phyloP scores from a whole-genome alignment of 2,113 vertebrate genomes.

The Percina caprodes region DNA sequence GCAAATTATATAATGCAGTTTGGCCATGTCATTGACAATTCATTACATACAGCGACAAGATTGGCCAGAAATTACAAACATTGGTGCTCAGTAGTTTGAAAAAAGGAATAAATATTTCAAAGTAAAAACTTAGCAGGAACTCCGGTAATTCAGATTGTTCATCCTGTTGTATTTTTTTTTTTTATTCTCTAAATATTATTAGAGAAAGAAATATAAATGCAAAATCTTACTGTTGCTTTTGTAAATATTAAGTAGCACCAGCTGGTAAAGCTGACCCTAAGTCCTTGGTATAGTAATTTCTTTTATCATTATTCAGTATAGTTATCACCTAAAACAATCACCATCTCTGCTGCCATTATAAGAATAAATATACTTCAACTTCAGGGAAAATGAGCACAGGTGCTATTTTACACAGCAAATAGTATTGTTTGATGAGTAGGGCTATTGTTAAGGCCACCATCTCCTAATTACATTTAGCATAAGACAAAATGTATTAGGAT shows the following conservation, averaged over 20 bases:
- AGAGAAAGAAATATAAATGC: background rate
- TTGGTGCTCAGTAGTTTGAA: background rate
- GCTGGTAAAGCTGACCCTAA: background rate
- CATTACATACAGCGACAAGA: background rate
- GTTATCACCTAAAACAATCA: background rate
- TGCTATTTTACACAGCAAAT: background rate
- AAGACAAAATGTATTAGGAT: background rate
- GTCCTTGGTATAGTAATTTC: background rate
- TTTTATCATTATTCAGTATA: background rate
- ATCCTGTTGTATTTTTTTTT: background rate
- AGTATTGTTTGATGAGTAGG: background rate
- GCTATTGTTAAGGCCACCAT: background rate
- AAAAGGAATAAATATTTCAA: background rate
- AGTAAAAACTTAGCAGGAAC: conserved; percentile 8
- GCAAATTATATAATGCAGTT: background rate
- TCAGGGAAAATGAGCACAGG: conserved; percentile 5
- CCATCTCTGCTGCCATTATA: background rate
- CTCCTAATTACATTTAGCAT: background rate
- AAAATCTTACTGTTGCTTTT: background rate
- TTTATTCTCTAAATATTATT: background rate
- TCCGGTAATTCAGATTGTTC: background rate
- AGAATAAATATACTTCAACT: background rate
- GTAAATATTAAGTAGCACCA: background rate
- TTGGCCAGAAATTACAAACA: background rate
- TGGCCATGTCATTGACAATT: background rate